Conservation (phyloP, 1,140 invertebrate genomes). For the Nixonia krombeini region DNA sequence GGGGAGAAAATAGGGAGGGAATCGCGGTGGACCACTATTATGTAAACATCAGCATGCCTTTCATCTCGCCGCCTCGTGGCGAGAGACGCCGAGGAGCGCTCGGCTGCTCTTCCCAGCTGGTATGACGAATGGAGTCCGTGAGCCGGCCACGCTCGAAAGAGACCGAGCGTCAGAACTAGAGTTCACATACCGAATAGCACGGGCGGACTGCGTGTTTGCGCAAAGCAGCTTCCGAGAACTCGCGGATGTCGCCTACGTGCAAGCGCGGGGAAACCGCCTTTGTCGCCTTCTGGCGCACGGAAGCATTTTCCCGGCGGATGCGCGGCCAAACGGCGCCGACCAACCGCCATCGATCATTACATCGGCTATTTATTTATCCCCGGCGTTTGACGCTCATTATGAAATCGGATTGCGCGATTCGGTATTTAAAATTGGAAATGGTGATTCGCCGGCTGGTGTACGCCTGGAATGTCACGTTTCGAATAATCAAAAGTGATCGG, state of each 20-base stretch:
- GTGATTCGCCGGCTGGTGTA: no score
- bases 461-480: no score
- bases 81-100: conserved; percentile 4
- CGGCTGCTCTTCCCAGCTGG: conserved; percentile 3
- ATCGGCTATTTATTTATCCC: no score
- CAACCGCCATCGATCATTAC: no score
- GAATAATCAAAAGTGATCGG: no score
- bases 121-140: neutral
- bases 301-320: no score
- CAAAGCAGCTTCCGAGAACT: conserved; percentile 6
- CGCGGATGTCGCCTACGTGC: neutral
- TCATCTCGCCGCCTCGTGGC: conserved; percentile 48
- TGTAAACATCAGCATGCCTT: conserved; percentile 58
- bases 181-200: neutral
- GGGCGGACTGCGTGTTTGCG: conserved; percentile 6
- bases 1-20: conserved; percentile 15
- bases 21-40: conserved; percentile 54
- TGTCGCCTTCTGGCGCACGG: no score
- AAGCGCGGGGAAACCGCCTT: no score
- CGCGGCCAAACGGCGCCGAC: no score
- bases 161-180: conserved; percentile 8
- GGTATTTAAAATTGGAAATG: no score
- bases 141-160: neutral
- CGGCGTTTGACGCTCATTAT: no score
- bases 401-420: no score